Conservation (phyloP, 2,113 vertebrate genomes). For the Dendropsophus ebraccatus region DNA sequence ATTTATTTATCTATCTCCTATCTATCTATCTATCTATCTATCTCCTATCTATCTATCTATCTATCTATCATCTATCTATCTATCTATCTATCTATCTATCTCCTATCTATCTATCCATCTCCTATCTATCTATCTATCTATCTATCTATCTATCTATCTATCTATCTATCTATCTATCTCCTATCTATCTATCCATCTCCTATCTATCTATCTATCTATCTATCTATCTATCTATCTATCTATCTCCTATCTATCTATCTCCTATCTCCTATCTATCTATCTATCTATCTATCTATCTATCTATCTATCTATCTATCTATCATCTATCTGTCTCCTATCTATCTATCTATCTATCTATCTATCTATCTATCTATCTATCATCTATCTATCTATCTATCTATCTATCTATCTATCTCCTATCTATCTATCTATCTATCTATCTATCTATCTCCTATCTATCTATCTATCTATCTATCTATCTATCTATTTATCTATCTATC, state of each 20-base stretch:
- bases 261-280: not conserved
- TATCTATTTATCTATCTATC: not conserved
- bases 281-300: not conserved
- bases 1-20: not conserved
- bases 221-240: not conserved
- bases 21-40: not conserved
- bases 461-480: not conserved
- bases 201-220: not conserved
- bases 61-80: not conserved
- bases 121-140: not conserved
- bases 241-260: not conserved
- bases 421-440: not conserved
- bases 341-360: not conserved
- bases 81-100: constrained; percentile 4
- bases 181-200: not conserved
- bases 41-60: not conserved
- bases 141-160: not conserved
- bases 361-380: not conserved
- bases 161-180: too few relatives aligned
- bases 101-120: not conserved
- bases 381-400: not conserved
- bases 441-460: not conserved
- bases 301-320: not conserved
- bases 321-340: not conserved
- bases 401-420: not conserved